These are phyloP conservation scores for Cyrtodaria siliqua DNA, from an alignment of 2,888 invertebrate genomes.

Conservation along the genomic window DNA sequence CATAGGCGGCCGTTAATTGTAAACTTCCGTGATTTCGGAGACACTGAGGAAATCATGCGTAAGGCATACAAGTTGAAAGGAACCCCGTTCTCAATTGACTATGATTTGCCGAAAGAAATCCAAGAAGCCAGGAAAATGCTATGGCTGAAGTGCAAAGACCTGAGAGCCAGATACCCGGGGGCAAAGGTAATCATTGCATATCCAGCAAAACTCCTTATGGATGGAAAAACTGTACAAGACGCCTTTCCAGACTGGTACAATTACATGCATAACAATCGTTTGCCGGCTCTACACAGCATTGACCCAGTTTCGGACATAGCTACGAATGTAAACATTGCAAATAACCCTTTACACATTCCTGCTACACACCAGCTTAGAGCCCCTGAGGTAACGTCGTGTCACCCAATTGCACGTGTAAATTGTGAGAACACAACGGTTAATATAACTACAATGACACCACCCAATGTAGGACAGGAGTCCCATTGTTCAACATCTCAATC, in stretches of 20 bases:
- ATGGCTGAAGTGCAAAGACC: conserved; percentile 16
- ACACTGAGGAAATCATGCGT: conserved; percentile 15
- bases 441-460: no score
- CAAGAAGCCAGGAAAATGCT: conserved; percentile 15
- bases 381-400: no score
- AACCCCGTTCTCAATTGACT: conserved; percentile 19
- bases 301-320: no score
- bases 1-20: conserved; percentile 32
- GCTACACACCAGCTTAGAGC: no score
- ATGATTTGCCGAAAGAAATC: conserved; percentile 33
- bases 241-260: conserved; percentile 11
- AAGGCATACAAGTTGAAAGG: conserved; percentile 1
- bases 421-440: no score
- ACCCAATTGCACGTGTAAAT: no score
- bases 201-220: conserved; percentile 15
- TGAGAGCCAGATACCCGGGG: background rate
- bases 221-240: conserved; percentile 11
- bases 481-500: no score
- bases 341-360: no score
- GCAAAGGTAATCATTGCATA: conserved; percentile 10
- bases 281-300: background rate
- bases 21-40: conserved; percentile 31
- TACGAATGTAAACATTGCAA: no score
- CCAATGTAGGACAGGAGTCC: no score
- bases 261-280: background rate